Base-by-base conservation (phyloP, 2,113 vertebrate species). In the Tupaia tana region DNA sequence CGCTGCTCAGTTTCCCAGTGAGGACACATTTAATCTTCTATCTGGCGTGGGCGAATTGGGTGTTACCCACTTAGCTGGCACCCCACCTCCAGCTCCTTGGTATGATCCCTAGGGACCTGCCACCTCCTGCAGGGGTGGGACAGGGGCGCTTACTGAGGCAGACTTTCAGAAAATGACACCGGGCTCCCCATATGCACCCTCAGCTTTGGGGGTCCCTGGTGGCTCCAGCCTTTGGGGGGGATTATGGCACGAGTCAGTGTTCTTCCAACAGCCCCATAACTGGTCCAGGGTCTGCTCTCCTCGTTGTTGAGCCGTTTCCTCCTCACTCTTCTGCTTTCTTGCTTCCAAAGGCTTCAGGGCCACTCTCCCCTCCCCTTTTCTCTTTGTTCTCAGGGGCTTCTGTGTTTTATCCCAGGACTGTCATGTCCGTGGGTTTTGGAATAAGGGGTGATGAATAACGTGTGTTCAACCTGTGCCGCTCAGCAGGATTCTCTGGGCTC, bases 271-370 rank as follows among this genome's bases (percentile, higher is more conserved):
- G 18, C 31, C 69, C 27, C 27, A 13, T 20, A 15, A 43, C 15
- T 25, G 70, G 22, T 70, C 7, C 2, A 8, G 77, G 24, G 24
- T 81, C 75, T 58, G 58, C 80, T 54, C 19, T 11, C 78, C 20
- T 8, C 11, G 22, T 24, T 27, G 31, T 6, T 1, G 19, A 56
- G 14, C 79, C 14, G 0, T 12, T n/a, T 4, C 20, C 69, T 16
- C 16, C 34, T n/a, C 78, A 6, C 22, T 14, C 2, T 4, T 0
- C 1, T 31, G 56, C 18, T 20, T 59, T 8, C 67, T 24, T 2
- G 6, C 25, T 63, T 24, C 34, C 54, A 12, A 70, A 25, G 25
- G 13, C 27, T 4, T 7, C 2, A 9, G 16, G 67, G 14, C 69
- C 22, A 11, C 6, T 0, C 9, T 52, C 31, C 52, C 52, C 20